A percentile compares a stretch with the other conserved stretches of the same genome.
Conservation (phyloP, 2,113 vertebrate genomes). For the Ceyx margarethae region DNA sequence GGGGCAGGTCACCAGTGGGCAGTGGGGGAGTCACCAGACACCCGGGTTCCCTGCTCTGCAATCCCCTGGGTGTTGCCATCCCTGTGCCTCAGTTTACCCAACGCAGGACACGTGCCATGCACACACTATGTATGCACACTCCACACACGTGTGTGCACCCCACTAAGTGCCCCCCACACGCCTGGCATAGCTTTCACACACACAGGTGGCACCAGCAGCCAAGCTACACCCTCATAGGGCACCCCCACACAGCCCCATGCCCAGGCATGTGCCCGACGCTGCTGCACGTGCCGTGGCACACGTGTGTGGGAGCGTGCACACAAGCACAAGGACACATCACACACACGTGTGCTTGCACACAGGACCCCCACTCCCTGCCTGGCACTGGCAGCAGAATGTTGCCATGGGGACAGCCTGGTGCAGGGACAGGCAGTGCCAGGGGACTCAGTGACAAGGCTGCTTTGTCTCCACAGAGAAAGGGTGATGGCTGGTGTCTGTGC, state of each 20-base stretch:
- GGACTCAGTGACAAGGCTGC: background rate
- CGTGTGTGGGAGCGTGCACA: too few relatives aligned
- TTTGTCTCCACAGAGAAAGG: background rate
- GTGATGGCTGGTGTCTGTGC: background rate
- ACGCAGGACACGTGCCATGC: too few relatives aligned
- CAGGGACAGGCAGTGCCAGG: background rate
- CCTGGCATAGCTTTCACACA: background rate
- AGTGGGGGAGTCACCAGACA: background rate
- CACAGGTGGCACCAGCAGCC: too few relatives aligned
- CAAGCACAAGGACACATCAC: too few relatives aligned
- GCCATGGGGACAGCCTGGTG: background rate
- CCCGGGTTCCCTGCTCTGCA: background rate
- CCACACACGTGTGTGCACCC: too few relatives aligned
- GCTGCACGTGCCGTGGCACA: too few relatives aligned
- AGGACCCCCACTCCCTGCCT: background rate
- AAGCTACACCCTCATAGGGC: too few relatives aligned
- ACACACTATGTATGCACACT: background rate
- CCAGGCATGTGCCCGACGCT: too few relatives aligned
- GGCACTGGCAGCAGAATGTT: background rate
- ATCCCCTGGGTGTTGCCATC: rapidly evolving
- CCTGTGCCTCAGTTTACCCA: background rate
- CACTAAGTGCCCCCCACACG: background rate
- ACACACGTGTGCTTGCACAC: background rate
- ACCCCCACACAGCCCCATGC: too few relatives aligned
- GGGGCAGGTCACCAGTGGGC: background rate